Evolutionary conservation across 2,113 vertebrate species (phyloP), one percentile per base, ranked within the genome.

Genomic region (Mastomys coucha): DNA sequence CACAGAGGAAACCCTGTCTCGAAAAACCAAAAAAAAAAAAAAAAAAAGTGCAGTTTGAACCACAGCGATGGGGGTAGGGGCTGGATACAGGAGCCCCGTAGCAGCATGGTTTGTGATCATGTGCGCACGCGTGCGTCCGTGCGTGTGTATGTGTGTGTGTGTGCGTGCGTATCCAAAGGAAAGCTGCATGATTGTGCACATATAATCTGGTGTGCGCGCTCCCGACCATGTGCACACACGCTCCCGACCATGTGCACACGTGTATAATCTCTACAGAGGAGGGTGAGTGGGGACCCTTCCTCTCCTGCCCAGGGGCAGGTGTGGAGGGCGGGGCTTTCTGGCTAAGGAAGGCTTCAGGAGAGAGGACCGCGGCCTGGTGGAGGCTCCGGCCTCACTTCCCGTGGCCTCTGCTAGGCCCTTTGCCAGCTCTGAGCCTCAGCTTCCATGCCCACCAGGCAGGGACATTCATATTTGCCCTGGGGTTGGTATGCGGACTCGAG

Each of bases 401-500:
- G 0, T 26, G 53, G 78, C 33, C 85, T 89, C 51, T 22, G 19
- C 17, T 7, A 22, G 81, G 72, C 31, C 60, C 0, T 33, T 67
- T 39, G n/a, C 33, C 36, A 22, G 14, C 26, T 75, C 73, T 0
- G 9, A 75, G 81, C 73, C 67, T 89, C 81, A 78, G 76, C 63
- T 80, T 94, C 78, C 58, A 33, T 72, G 67, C 84, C 60, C 78
- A 72, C 88, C 33, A 72, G 93, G 60, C 24, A 65, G 65, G 65
- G 7, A 22, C 36, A 0, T 85, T 28, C 42, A 51, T 33, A 39
- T 10, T 39, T 24, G 69, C 65, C 67, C 53, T 7, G 9, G 33
- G 67, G 19, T 36, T 19, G 6, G 28, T 88, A 36, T 82, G 87
- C 5, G 84, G 63, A 22, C 24, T 51, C 31, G 0, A 0, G 0